These are phyloP conservation scores for Uria lomvia DNA, from an alignment of 2,113 vertebrate genomes.

Conservation along the genomic window DNA sequence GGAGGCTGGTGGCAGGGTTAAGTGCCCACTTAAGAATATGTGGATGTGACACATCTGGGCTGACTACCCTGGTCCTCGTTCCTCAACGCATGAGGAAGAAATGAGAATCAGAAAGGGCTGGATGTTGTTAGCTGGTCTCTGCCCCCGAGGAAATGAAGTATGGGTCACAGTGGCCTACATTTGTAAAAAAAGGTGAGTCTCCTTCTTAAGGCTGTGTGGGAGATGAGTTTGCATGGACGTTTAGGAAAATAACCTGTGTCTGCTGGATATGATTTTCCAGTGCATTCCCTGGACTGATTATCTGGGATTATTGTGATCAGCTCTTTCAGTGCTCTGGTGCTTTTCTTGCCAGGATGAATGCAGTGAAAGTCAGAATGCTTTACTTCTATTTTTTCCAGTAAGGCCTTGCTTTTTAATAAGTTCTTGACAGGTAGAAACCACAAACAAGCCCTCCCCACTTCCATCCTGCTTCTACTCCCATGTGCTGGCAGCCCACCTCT, in stretches of 20 bases:
- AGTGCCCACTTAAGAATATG: rapidly evolving
- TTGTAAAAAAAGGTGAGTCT: neutral
- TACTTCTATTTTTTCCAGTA: neutral
- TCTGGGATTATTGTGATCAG: neutral
- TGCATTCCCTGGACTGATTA: neutral
- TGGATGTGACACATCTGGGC: neutral
- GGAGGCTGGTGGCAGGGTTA: neutral
- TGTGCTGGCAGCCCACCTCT: neutral
- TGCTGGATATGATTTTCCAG: neutral
- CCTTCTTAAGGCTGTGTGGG: neutral
- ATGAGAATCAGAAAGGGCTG: neutral
- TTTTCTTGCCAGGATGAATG: neutral
- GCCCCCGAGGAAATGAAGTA: neutral
- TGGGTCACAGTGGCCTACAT: neutral
- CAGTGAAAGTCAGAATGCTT: neutral
- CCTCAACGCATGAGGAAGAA: neutral
- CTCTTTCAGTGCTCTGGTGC: neutral
- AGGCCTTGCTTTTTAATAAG: neutral
- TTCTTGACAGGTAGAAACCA: neutral
- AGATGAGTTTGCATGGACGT: neutral
- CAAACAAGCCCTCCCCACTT: neutral
- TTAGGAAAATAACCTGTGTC: neutral
- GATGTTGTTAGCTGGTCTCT: neutral
- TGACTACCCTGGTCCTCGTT: neutral
- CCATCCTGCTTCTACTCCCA: neutral